Evolutionary conservation across 2,888 invertebrate genomes (phyloP).

Genomic region (Agriotes lineatus): DNA sequence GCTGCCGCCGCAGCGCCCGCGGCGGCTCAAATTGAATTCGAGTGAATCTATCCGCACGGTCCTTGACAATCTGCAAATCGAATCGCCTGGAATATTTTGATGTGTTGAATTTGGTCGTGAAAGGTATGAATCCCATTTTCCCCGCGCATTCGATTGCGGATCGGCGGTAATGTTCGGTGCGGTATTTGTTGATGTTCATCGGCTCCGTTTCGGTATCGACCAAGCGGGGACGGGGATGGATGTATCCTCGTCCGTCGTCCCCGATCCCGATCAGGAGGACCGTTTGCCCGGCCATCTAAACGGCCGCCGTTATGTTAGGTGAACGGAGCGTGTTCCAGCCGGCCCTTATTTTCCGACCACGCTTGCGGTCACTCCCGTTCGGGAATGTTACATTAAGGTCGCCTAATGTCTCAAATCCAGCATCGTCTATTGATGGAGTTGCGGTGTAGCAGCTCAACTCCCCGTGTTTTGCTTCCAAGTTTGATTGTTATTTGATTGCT

Average conservation of each 20-base stretch:
- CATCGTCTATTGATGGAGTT: constrained; percentile 46
- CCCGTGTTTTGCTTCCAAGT: constrained; percentile 47
- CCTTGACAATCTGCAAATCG: constrained; percentile 52
- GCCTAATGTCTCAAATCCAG: constrained; percentile 49
- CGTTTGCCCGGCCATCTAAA: constrained; percentile 19
- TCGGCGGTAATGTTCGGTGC: constrained; percentile 36
- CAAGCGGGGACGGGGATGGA: constrained; percentile 13
- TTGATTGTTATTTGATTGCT: constrained; percentile 57
- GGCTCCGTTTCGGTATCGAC: constrained; percentile 35
- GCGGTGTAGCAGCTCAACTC: constrained; percentile 45
- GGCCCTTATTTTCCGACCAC: constrained; percentile 27
- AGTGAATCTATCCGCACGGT: constrained; percentile 51
- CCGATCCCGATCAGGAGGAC: constrained; percentile 13
- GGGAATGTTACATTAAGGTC: constrained; percentile 45
- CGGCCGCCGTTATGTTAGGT: constrained; percentile 26
- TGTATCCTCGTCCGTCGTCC: constrained; percentile 10
- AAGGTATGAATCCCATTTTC: constrained; percentile 46
- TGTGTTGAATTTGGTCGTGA: constrained; percentile 43
- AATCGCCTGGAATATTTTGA: constrained; percentile 48
- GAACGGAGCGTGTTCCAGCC: constrained; percentile 30
- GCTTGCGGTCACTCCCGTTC: constrained; percentile 44
- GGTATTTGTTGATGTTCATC: constrained; percentile 38
- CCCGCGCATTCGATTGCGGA: constrained; percentile 30
- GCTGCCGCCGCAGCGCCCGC: constrained; percentile 41
- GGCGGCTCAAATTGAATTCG: constrained; percentile 50